Base-by-base conservation (phyloP, 2,113 vertebrate species). In the Bujurquina vittata region DNA sequence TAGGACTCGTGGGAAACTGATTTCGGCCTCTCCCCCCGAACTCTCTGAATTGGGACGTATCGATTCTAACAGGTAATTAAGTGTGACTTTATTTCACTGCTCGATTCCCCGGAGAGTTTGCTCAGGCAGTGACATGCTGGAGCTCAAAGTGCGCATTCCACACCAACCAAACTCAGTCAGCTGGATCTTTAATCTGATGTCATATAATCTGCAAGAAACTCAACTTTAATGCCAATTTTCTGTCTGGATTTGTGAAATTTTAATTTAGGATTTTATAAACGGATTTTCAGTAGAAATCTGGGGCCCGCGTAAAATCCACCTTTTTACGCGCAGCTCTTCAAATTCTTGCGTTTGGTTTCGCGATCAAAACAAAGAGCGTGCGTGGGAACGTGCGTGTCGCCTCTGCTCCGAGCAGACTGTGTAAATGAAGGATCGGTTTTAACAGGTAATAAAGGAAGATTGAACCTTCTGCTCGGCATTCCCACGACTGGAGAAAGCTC, bases 361-460 rank as follows among this genome's bases (percentile, higher is more conserved):
- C 15, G 23, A 31, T 31, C 17, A 69, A 29, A 67, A 18, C 3
- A 0, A 67, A 46, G 77, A 20, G 22, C 10, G 35, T 12, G 3
- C 8, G 74, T 89, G 86, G 83, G 91, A 88, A 87, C 77, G 54
- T 3, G 46, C 14, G 0, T 15, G 59, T 11, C 63, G 52, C 61
- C 49, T 81, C 75, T n/a, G 26, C 20, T 20, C 58, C 87, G 60
- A 20, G 65, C 83, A 77, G 81, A 54, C 74, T 29, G 57, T 31
- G 14, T 18, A 5, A 80, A 23, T 4, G 63, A 84, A 12, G 81
- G 76, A 84, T 87, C 31, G 23, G 0, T 74, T 89, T 80, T 89
- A 81, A 77, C 91, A 89, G 77, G 85, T 84, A 86, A 83, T 92
- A 90, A 91, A 93, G 22, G 74, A 62, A 5, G 12, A 54, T 40